Base-by-base conservation (phyloP, 2,888 invertebrate species). In the Eueremaeus valkanovi region DNA sequence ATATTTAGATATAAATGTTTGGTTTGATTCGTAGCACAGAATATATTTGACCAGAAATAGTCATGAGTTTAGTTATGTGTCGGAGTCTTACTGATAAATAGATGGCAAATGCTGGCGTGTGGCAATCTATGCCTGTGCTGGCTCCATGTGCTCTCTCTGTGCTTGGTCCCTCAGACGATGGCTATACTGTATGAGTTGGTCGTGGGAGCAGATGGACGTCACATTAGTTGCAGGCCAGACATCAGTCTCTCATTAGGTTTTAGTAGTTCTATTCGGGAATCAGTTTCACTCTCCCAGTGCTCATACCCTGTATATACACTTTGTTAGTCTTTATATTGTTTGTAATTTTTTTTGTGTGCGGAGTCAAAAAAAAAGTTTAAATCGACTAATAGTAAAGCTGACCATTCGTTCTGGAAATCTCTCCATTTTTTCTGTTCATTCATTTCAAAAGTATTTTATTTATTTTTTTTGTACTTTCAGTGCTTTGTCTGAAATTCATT, bases 161-260 rank as follows among this genome's bases (percentile, higher is more conserved):
- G 33, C 49, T 49, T 3, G 3, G 29, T 58, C 3, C 24, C 3
- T 8, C 3, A 58, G 29, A n/a, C n/a, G 33, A n/a, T 29, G 33
- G 31, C 24, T 11, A 33, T 63, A 29, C 8, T 24, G 21, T 40
- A 24, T 68, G 40, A 68, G 68, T 68, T 68, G 40, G 68, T 68
- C 1, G 13, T 68, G 68, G 68, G 68, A 68, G 68, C 68, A 68
- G 68, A 68, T 68, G 68, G 68, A 68, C 68, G 68, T 68, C 68
- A 68, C 68, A 40, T 68, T 68, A 68, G 68, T 68, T 68, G 68
- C 68, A 36, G 68, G 68, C 68, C 24, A 68, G 68, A 68, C 68
- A 68, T 36, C 68, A 68, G 68, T 66, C 40, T 68, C 36, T 68
- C 68, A 68, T 68, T 68, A 24, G 36, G 36, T 40, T 61, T 61